Base-by-base conservation (phyloP, 2,888 invertebrate species). In the Parochlus steinenii region DNA sequence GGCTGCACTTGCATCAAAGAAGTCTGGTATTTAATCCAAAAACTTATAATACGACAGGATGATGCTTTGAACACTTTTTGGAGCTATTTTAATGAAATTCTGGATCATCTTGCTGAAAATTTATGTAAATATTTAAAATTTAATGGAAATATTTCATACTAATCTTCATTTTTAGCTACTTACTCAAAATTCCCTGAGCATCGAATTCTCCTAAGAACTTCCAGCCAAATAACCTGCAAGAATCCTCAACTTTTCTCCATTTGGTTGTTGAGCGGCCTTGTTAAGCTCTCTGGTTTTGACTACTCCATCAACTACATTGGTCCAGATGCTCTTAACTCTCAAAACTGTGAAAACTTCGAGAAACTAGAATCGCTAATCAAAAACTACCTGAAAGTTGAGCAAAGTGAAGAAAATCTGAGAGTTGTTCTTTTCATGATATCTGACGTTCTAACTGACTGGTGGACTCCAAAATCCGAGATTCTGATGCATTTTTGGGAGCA, bases 1-100 rank as follows among this genome's bases (percentile, higher is more conserved):
- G 58, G 59, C 37, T 73, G 72, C 39, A 60, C 61, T 10, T 73
- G 72, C 43, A 51, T 62, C 4, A 63, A 65, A 48, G 70, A 71
- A 49, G 45, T 65, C 24, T 73, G 72, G 71, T 46, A 66, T 1
- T 53, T 69, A 45, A 41, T 69, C 8, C 59, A 63, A 42, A 47
- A 62, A 17, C 50, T 63, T 2, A 44, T 60, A 3, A 61, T 63
- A 39, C 53, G 55, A 32, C 47, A 53, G 22, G 44, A 46, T 12
- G 44, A 44, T 18, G 45, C 45, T 37, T 25, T 17, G 2, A 38
- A 56, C 50, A 43, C 41, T 6, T 67, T 68, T 46, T 68, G 68
- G 67, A 45, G 49, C 3, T 48, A 58, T 35, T 58, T 63, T 7
- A 64, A 61, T 42, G 46, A 48, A 41, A 40, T 44, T 12, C 6